A percentile compares a stretch with the other conserved stretches of the same genome.
phyloP scores from a whole-genome alignment of 2,797 vertebrate species.

The Artibeus lituratus region DNA sequence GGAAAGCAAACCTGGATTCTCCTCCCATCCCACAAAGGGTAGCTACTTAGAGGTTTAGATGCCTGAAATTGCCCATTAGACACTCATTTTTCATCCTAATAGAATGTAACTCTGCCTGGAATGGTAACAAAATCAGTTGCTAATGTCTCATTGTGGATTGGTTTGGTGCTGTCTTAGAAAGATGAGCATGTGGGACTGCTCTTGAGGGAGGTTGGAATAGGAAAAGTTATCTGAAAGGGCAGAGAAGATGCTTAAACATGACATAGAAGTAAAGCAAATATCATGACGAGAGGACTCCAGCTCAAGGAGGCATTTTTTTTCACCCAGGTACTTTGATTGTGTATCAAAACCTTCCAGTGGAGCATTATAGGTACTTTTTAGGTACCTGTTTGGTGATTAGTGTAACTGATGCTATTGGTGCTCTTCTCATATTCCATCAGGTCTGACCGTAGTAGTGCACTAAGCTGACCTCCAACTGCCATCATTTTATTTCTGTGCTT shows the following conservation, averaged over 20 bases:
- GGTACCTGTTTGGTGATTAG: not conserved
- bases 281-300: not conserved
- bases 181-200: not conserved
- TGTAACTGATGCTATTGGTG: not conserved
- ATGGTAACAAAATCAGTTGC: not conserved
- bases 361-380: not conserved
- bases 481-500: not conserved
- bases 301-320: not conserved
- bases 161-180: not conserved
- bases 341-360: not conserved
- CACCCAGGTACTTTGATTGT: not conserved
- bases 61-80: not conserved
- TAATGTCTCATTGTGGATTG: not conserved
- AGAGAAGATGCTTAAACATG: not conserved
- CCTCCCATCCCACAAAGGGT: rapidly evolving
- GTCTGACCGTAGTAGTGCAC: rapidly evolving
- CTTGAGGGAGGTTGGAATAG: not conserved
- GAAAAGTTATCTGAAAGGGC: not conserved
- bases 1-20: not conserved
- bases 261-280: not conserved
- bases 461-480: not conserved
- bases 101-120: not conserved
- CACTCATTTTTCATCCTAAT: not conserved
- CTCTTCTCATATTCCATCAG: no score
- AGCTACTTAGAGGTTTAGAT: not conserved